Evolutionary conservation across 1,140 invertebrate genomes (phyloP), one percentile per base, ranked within the genome.

Genomic region (Trialeurodes vaporariorum): DNA sequence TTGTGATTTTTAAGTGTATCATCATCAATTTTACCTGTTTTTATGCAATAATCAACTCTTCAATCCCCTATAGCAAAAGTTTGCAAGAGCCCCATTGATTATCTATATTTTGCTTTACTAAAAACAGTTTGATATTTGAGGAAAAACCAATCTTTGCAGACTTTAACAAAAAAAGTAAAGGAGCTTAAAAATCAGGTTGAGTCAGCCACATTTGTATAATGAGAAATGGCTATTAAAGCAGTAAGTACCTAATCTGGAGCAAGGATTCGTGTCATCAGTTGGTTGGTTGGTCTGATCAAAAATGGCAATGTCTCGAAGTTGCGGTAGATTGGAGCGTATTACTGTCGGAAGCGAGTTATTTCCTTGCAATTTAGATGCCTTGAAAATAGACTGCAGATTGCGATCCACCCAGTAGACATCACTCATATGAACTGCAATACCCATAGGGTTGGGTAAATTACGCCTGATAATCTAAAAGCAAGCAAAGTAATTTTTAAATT

Each of bases 391-490:
- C 69, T 87, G 85, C 0, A 98, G 80, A 77, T 98, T 97, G 62
- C 93, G 83, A 76, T 99, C 97, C 0, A 97, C 93, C 96, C 96
- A 99, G 76, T 93, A 98, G 0, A 99, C 88, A 67, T 90, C 88
- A 25, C 83, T 82, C 59, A 87, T 86, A 71, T 91, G 86, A 2
- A 98, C 84, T 0, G 94, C 90, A 23, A 98, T 86, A 62, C 94
- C 95, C 86, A 96, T 94, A 0, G 96, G 95, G 75, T 95, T 96
- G 0, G 96, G 96, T 21, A 98, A 80, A 75, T 96, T 93, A 0
- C 89, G 81, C 24, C 93, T 83, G 24, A 98, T 90, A 0, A 95
- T 84, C 71, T 83, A 76, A 24, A 73, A 77, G 72, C 76, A 79
- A 69, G 9, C 73, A 72, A 65, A 49, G 34, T 9, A 49, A 17